phyloP scores from a whole-genome alignment of 2,113 vertebrate species.

The Eptesicus fuscus region DNA sequence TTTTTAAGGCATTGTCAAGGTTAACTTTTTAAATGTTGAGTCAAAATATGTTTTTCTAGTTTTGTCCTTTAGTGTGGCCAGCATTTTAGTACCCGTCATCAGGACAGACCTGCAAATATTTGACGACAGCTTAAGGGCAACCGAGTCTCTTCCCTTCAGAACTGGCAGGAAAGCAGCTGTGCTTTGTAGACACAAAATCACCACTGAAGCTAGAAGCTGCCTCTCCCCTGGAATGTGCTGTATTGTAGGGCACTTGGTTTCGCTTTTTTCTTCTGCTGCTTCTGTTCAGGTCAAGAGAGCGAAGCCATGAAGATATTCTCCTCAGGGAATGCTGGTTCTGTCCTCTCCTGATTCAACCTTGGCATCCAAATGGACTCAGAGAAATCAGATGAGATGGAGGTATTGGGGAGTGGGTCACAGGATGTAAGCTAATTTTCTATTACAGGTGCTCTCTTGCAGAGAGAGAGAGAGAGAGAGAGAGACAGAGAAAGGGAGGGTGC shows the following conservation, averaged over 20 bases:
- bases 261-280: neutral
- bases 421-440: neutral
- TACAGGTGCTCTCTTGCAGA: neutral
- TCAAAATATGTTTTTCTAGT: neutral
- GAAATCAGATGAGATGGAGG: neutral
- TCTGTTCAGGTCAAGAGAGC: neutral
- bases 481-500: neutral
- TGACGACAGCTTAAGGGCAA: neutral
- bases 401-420: neutral
- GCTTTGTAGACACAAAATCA: neutral
- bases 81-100: neutral
- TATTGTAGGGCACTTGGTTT: neutral
- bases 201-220: neutral
- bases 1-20: neutral
- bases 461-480: neutral
- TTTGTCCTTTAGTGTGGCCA: neutral
- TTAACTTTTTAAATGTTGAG: neutral
- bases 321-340: neutral
- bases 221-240: neutral
- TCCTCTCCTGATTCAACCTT: neutral
- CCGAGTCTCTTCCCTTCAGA: neutral
- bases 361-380: neutral
- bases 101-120: neutral
- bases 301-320: neutral
- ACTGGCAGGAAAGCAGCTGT: neutral